These are phyloP conservation scores for Ameiurus melas DNA, from an alignment of 2,113 vertebrate genomes.

Conservation along the genomic window DNA sequence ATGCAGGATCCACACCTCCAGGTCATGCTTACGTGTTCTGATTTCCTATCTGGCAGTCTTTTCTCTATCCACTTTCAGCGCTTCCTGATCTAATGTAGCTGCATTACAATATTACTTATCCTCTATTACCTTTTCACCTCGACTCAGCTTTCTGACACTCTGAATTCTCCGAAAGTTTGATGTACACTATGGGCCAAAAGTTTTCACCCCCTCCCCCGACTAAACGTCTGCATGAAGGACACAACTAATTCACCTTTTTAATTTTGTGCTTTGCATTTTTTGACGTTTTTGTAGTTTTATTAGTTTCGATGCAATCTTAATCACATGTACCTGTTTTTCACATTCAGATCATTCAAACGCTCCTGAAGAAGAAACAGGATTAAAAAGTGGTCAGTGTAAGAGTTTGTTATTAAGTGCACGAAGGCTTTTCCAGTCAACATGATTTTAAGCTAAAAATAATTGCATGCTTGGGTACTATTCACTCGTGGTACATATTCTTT, in stretches of 20 bases:
- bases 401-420: background rate
- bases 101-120: slow-evolving; percentile 25
- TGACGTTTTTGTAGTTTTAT: background rate
- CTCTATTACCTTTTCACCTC: background rate
- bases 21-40: background rate
- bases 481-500: background rate
- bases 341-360: slow-evolving; percentile 21
- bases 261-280: background rate
- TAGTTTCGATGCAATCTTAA: background rate
- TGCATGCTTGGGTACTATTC: background rate
- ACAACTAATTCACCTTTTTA: background rate
- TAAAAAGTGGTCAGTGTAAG: slow-evolving; percentile 26
- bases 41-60: background rate
- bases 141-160: background rate
- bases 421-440: background rate
- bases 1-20: background rate
- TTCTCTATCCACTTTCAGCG: background rate
- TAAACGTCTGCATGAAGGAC: background rate
- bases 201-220: background rate
- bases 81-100: slow-evolving; percentile 28
- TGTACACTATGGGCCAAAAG: background rate
- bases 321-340: slow-evolving; percentile 18
- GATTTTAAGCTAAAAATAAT: background rate
- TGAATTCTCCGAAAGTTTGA: background rate
- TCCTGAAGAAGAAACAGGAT: slow-evolving; percentile 27